These are phyloP conservation scores for Chirona hameri DNA, from an alignment of 2,888 invertebrate genomes.

Conservation along the genomic window DNA sequence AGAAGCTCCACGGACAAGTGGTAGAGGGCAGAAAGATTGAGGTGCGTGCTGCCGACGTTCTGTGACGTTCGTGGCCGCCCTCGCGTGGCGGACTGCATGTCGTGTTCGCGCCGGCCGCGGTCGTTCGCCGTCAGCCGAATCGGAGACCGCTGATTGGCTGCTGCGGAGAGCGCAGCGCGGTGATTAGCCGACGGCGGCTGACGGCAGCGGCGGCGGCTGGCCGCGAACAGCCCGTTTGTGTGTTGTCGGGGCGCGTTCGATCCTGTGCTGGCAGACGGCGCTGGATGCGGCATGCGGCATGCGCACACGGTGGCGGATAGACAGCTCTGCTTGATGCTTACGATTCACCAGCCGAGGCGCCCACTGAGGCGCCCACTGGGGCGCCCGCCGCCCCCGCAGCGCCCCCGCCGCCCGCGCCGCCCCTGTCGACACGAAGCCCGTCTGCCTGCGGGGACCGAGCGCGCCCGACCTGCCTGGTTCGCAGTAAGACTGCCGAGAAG, in stretches of 20 bases:
- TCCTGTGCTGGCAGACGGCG: no score
- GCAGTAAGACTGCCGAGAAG: neutral
- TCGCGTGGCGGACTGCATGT: neutral
- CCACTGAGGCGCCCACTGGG: neutral
- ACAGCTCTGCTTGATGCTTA: neutral
- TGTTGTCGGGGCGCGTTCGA: neutral
- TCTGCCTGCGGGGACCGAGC: neutral
- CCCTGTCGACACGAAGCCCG: no score
- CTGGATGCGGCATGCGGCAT: neutral
- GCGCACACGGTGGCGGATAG: neutral
- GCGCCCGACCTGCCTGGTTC: neutral
- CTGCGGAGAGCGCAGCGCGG: neutral
- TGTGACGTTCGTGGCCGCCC: neutral
- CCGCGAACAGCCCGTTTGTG: neutral
- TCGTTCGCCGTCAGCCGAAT: neutral
- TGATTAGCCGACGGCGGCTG: neutral
- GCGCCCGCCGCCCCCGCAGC: neutral
- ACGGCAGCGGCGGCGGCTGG: neutral
- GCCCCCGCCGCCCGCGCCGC: neutral
- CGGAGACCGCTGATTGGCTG: neutral
- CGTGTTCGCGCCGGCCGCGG: neutral
- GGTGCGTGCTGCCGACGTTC: slow-evolving; percentile 55
- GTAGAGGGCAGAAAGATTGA: slow-evolving; percentile 99
- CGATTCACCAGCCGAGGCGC: neutral
- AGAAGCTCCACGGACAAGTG: slow-evolving; percentile 99